phyloP scores from a whole-genome alignment of 2,113 vertebrate genomes.

The Cavia porcellus region DNA sequence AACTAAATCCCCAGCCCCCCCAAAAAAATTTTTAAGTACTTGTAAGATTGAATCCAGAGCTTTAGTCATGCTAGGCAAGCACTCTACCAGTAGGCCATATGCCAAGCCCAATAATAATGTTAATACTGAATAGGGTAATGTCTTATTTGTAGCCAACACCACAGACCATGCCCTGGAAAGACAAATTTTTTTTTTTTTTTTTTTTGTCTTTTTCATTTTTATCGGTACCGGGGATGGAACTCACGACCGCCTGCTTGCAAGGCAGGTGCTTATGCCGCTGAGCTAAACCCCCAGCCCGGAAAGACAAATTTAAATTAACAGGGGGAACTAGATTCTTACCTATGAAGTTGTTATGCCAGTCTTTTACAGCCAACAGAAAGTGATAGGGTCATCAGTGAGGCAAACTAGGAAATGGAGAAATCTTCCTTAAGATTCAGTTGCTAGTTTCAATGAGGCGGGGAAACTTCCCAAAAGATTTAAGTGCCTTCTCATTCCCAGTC shows the following conservation, averaged over 20 bases:
- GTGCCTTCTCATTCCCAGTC: neutral
- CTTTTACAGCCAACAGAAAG: neutral
- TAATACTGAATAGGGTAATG: neutral
- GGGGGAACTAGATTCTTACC: neutral
- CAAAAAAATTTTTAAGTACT: neutral
- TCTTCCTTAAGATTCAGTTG: neutral
- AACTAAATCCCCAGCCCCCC: no score
- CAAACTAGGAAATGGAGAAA: neutral
- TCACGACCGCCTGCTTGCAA: no score
- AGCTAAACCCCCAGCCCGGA: no score
- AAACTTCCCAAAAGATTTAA: neutral
- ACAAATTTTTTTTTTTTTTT: no score
- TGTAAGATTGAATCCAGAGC: neutral
- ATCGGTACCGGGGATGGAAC: no score
- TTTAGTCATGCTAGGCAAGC: neutral
- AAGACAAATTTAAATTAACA: neutral
- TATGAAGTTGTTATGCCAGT: neutral
- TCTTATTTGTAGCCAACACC: neutral
- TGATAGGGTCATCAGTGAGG: no score
- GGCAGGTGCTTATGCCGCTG: no score
- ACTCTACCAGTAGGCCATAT: neutral
- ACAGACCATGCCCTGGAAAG: neutral
- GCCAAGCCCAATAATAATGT: neutral
- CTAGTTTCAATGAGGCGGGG: neutral
- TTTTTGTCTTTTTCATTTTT: no score